Evolutionary conservation across 2,113 vertebrate species (phyloP).

Genomic region (Heterotilapia buettikoferi): DNA sequence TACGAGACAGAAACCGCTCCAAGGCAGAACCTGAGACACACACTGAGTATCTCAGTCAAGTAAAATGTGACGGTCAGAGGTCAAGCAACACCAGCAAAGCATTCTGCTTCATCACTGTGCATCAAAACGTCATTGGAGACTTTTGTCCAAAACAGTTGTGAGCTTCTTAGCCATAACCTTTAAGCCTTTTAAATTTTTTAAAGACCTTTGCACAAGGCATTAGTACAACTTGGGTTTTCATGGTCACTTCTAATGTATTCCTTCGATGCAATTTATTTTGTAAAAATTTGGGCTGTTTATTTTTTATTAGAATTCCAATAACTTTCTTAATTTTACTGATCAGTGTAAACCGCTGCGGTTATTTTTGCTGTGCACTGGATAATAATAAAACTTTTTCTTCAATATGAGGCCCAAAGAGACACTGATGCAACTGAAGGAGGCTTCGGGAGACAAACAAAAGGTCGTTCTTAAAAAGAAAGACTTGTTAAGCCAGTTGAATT

Average conservation of each 20-base stretch:
- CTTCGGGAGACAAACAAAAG: neutral
- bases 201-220: neutral
- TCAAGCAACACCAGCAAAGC: neutral
- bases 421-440: neutral
- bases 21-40: neutral
- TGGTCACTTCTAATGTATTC: fast-evolving
- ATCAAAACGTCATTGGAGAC: neutral
- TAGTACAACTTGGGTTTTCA: neutral
- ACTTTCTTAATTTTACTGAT: neutral
- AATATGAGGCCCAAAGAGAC: neutral
- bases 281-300: neutral
- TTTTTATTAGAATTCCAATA: neutral
- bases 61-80: neutral
- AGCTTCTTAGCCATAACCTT: neutral
- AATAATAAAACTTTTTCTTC: neutral
- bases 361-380: neutral
- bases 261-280: neutral
- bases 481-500: neutral
- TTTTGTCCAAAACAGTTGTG: neutral
- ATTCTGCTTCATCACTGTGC: neutral
- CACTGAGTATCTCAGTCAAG: neutral
- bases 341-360: neutral
- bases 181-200: neutral
- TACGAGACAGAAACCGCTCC: neutral
- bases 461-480: neutral